Conservation (phyloP, 2,797 vertebrate species). For the Gorsachius magnificus region DNA sequence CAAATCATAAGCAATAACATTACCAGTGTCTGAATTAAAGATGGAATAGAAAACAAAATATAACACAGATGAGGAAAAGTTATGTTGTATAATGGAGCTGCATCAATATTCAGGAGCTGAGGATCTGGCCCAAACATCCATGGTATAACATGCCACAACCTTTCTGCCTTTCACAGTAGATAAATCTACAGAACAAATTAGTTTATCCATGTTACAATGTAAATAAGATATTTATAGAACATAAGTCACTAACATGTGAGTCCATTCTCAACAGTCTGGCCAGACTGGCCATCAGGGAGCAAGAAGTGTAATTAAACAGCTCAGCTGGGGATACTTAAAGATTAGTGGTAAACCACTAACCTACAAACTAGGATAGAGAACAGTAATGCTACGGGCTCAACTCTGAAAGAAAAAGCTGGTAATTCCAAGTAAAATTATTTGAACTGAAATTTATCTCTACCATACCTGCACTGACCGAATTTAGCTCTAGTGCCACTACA, state of each 20-base stretch:
- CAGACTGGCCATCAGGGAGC: neutral
- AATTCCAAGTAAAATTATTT: neutral
- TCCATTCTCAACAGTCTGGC: neutral
- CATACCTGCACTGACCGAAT: neutral
- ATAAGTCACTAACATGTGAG: neutral
- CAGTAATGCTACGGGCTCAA: neutral
- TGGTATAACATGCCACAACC: neutral
- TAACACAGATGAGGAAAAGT: neutral
- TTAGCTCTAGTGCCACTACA: neutral
- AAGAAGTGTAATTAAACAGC: slow-evolving; percentile 5
- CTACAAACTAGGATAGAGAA: neutral
- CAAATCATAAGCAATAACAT: neutral
- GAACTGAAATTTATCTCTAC: neutral
- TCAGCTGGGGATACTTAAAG: neutral
- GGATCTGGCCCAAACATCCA: neutral
- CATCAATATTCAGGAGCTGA: neutral
- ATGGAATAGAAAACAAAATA: neutral
- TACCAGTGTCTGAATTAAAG: neutral
- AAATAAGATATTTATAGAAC: slow-evolving; percentile 16
- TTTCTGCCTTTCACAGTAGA: neutral
- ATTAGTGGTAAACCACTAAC: slow-evolving; percentile 26
- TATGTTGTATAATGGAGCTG: neutral
- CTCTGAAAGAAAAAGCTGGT: neutral
- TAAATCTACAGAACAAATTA: neutral
- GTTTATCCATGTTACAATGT: neutral